Conservation (phyloP, 2,888 invertebrate species). For the Orchesella flavescens region DNA sequence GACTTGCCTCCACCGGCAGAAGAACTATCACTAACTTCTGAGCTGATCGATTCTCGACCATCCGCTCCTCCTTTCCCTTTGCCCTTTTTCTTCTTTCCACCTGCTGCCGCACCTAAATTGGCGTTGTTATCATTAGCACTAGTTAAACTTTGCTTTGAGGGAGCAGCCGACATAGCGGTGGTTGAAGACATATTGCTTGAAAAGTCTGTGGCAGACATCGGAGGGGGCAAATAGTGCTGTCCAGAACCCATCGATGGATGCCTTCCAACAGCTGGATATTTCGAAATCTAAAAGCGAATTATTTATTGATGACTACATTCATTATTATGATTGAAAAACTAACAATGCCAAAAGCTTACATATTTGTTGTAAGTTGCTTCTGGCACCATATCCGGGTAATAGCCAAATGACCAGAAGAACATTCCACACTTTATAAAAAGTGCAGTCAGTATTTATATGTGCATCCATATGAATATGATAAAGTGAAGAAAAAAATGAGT, state of each 20-base stretch:
- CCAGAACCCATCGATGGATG: too few species aligned
- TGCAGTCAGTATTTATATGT: background rate
- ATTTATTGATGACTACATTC: too few species aligned
- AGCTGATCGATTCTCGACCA: background rate
- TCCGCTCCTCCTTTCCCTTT: background rate
- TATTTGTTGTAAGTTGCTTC: constrained; percentile 22
- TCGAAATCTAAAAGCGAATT: too few species aligned
- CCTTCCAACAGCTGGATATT: too few species aligned
- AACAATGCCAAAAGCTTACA: too few species aligned
- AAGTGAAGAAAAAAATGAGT: too few species aligned
- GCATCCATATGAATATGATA: background rate
- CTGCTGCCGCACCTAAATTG: background rate
- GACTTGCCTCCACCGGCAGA: background rate
- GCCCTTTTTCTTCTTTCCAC: background rate
- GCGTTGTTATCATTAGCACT: background rate
- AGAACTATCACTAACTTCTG: background rate
- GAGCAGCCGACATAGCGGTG: too few species aligned
- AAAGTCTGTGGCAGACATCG: too few species aligned
- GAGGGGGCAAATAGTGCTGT: too few species aligned
- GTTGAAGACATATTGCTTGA: too few species aligned
- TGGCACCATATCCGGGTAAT: constrained; percentile 37
- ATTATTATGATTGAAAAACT: too few species aligned
- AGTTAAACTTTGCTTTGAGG: too few species aligned
- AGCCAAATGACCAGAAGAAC: constrained; percentile 39
- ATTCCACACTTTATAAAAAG: constrained; percentile 24